Evolutionary conservation across 2,888 invertebrate species (phyloP).

Genomic region (Azorinus chamasolen): DNA sequence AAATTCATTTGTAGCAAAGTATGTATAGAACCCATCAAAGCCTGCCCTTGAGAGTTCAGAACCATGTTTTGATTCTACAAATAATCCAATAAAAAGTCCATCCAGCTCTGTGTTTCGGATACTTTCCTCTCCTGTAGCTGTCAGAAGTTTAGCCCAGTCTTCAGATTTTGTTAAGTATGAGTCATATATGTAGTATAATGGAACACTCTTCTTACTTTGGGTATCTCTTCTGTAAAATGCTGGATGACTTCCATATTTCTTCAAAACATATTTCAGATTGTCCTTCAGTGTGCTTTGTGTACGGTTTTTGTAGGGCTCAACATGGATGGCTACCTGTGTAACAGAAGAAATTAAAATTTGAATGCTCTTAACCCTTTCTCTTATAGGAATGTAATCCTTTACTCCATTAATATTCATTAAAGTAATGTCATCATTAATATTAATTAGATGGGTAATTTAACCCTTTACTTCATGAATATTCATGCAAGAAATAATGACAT

Average conservation of each 20-base stretch:
- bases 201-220: constrained; percentile 82
- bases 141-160: constrained; percentile 87
- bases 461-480: too few species aligned
- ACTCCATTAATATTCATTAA: too few species aligned
- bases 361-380: too few species aligned
- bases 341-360: too few species aligned
- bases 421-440: too few species aligned
- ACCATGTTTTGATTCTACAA: constrained; percentile 88
- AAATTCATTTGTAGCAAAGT: constrained; percentile 90
- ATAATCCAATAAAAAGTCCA: constrained; percentile 89
- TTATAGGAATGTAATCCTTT: too few species aligned
- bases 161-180: constrained; percentile 88
- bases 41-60: constrained; percentile 85
- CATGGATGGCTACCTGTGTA: constrained; percentile 88
- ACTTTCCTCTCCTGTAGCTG: constrained; percentile 86
- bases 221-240: constrained; percentile 87
- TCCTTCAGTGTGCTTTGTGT: constrained; percentile 83
- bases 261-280: constrained; percentile 83
- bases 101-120: constrained; percentile 88
- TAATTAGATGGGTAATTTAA: too few species aligned
- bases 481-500: too few species aligned
- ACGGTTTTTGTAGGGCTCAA: constrained; percentile 88
- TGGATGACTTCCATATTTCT: constrained; percentile 88
- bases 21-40: constrained; percentile 89
- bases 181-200: constrained; percentile 90